Conservation (phyloP, 2,888 invertebrate species). For the Limnephilus lunatus region DNA sequence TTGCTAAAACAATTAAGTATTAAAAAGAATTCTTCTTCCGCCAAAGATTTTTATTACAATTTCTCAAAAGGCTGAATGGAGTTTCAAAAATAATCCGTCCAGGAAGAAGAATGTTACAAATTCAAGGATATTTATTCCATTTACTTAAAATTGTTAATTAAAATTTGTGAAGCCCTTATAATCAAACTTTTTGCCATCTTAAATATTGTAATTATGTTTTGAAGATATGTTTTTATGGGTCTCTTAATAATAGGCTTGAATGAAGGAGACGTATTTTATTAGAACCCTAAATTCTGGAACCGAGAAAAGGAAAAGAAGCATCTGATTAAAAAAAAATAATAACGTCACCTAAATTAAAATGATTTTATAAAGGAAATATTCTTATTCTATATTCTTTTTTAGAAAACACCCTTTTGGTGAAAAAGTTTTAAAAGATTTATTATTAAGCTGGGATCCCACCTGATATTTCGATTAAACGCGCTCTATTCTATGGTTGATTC, state of each 20-base stretch:
- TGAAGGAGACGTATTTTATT: not conserved
- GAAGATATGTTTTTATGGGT: not conserved
- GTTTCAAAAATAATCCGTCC: not conserved
- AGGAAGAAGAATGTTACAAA: not conserved
- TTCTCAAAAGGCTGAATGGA: not conserved
- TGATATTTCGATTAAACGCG: too few relatives aligned
- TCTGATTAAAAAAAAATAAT: not conserved
- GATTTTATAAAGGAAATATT: not conserved
- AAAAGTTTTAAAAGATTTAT: not conserved
- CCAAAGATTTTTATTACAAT: not conserved
- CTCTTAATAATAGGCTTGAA: not conserved
- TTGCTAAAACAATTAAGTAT: not conserved
- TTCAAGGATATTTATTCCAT: conserved; percentile 12
- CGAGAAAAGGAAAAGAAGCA: not conserved
- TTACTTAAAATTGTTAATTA: conserved; percentile 23
- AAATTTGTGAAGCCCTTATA: conserved; percentile 15
- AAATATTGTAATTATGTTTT: conserved; percentile 2
- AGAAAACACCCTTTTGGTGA: not conserved
- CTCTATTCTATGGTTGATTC: too few relatives aligned
- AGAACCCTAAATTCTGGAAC: not conserved
- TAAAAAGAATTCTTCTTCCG: not conserved
- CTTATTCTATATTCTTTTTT: not conserved
- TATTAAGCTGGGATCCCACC: not conserved
- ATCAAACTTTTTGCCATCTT: conserved; percentile 8
- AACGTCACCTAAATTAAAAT: not conserved